Percentiles rank a stretch among this genome's conserved stretches.
Evolutionary conservation across 2,888 invertebrate species (phyloP).

Genomic region (Mesorhabditis sp.): DNA sequence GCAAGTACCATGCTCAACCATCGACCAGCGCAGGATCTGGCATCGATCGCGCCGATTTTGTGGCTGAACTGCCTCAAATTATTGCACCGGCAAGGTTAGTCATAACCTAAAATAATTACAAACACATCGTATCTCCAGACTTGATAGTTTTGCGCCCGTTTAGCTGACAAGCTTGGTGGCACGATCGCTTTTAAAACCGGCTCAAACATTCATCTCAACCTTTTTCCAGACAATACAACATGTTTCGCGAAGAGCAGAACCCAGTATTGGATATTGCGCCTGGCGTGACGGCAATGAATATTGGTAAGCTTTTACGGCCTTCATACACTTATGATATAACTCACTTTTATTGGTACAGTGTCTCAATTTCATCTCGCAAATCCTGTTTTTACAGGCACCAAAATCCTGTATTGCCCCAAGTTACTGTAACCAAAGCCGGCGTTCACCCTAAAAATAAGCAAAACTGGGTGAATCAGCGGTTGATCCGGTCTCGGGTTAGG

Average conservation of each 20-base stretch:
- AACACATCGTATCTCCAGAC: background rate
- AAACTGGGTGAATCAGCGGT: too few species aligned
- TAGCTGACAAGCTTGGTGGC: background rate
- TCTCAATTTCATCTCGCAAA: too few species aligned
- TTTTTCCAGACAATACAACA: background rate
- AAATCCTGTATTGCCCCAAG: too few species aligned
- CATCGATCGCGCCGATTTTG: slow-evolving; percentile 3
- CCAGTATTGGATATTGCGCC: slow-evolving; percentile 1
- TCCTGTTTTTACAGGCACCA: too few species aligned
- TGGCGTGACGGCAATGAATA: background rate
- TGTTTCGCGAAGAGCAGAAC: background rate
- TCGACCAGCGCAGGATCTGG: background rate
- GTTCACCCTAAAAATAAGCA: too few species aligned
- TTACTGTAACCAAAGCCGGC: too few species aligned
- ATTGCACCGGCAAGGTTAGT: background rate
- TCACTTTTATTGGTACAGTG: too few species aligned
- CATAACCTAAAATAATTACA: background rate
- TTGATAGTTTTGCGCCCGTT: background rate
- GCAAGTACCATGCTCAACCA: background rate
- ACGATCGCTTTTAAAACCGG: too few species aligned
- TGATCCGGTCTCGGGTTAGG: too few species aligned
- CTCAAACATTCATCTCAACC: too few species aligned
- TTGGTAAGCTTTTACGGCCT: background rate
- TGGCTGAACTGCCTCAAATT: slow-evolving; percentile 1
- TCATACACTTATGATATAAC: too few species aligned